Evolutionary conservation across 2,113 vertebrate genomes (phyloP), one percentile per base, ranked within the genome.

Genomic region (Dryoscopus gambensis): DNA sequence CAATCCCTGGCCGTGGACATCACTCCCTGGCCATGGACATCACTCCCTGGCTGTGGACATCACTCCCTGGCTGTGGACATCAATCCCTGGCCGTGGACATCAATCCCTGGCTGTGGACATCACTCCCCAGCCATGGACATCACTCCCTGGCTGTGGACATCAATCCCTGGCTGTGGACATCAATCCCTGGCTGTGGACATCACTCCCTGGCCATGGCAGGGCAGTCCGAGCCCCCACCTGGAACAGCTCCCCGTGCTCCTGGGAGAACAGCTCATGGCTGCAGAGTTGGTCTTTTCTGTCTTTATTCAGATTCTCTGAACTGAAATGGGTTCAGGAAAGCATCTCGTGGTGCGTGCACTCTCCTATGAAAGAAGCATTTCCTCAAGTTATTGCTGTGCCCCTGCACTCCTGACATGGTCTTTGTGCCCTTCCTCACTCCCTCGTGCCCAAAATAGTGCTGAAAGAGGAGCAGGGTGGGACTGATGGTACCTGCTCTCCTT

Each of bases 21-120:
- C 6, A 4, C 7, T 40, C 0, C 5, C 33, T 79, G 78, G 5
- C 53, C 22, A 5, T 49, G 75, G 53, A 1, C 40, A 37, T 30
- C 55, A 4, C 0, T 31, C 14, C 15, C 22, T 73, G 27, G 0
- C 8, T 1, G 0, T 39, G 57, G 46, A 1, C 17, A 63, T 3
- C 6, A 4, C 7, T 40, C 0, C 5, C 33, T 79, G 78, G 5
- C 53, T 20, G 5, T 49, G 75, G 53, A 1, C 40, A 37, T 30
- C 55, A 4, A 1, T 31, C 14, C 15, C 22, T 73, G 27, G 0
- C 8, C 1, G 0, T 39, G 57, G 46, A 1, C 17, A 63, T 3
- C 6, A 4, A 10, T 40, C 0, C 5, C 33, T 79, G n/a, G n/a
- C n/a, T n/a, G n/a, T n/a, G n/a, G n/a, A n/a, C n/a, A n/a, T n/a